Base-by-base conservation (phyloP, 2,797 vertebrate genomes). In the Enteromius viviparus region DNA sequence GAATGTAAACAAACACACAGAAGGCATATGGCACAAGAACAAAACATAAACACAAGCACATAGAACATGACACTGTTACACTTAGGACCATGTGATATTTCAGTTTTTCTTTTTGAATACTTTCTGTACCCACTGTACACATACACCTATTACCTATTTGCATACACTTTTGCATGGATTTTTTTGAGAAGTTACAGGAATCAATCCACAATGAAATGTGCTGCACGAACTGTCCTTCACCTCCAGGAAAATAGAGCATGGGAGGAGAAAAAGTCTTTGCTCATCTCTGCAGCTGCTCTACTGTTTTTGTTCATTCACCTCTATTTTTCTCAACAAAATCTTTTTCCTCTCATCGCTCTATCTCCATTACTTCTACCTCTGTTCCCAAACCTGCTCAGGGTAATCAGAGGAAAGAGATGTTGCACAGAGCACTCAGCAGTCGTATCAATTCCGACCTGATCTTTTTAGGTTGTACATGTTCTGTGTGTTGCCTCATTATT, bases 391-490 rank as follows among this genome's bases (percentile, higher is more conserved):
- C 66, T 72, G 79, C 79, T 62, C 53, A 60, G 23, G 9, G 42
- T 47, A 19, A 72, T 49, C 21, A 21, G n/a, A 53, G 21, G 68
- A 72, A 12, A 79, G 26, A 72, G n/a, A 6, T 21, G 55, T n/a
- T 62, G 53, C 19, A n/a, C 17, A 42, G 65, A 70, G 53, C 68
- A n/a, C 78, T 71, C 66, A 70, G 49, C 66, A 60, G 10, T 32
- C 60, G 1, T 32, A 81, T 72, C 40, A 26, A 81, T 72, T 72
- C 40, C 29, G 6, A 19, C 4, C 79, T 72, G 55, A 72, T 81
- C 53, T 72, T 81, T 81, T 71, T 58, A 80, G 23, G 70, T 71
- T 23, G 47, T 58, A 80, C 37, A 80, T 70, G 58, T 80, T 60
- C 26, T 71, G 23, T 45, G 64, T 17, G 12, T 80, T 72, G 53